phyloP scores from a whole-genome alignment of 1,140 invertebrate genomes.

The Penaeus chinensis region DNA sequence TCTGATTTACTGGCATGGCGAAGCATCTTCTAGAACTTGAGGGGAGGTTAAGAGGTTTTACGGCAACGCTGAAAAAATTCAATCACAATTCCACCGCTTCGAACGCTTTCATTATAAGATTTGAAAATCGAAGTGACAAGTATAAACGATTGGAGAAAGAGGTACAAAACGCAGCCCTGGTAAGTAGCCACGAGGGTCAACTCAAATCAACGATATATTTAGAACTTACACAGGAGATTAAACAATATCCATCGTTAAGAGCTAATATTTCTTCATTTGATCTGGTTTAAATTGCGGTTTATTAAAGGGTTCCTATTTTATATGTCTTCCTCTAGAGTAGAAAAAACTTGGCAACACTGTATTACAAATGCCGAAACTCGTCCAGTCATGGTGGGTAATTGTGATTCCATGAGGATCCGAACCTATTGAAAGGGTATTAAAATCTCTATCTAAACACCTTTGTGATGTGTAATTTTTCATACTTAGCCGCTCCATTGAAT shows the following conservation, averaged over 20 bases:
- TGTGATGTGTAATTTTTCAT: constrained; percentile 55
- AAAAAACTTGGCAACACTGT: constrained; percentile 30
- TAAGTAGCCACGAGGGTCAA: background rate
- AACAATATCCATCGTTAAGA: constrained; percentile 30
- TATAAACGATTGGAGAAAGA: constrained; percentile 31
- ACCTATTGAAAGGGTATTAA: constrained; percentile 61
- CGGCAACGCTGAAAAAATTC: too few relatives aligned
- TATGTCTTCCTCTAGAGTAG: constrained; percentile 12
- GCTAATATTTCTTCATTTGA: constrained; percentile 34
- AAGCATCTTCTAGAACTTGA: too few relatives aligned
- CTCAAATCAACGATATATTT: background rate
- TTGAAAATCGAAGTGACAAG: constrained; percentile 36
- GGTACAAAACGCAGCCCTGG: background rate
- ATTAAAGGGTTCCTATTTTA: constrained; percentile 6
- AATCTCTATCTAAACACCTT: constrained; percentile 62
- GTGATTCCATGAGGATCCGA: constrained; percentile 61
- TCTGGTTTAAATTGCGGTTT: constrained; percentile 16
- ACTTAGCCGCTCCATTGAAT: constrained; percentile 56
- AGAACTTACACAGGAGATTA: too few relatives aligned
- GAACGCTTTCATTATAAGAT: constrained; percentile 12
- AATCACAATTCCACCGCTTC: too few relatives aligned
- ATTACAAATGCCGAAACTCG: constrained; percentile 49
- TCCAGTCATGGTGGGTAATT: constrained; percentile 60
- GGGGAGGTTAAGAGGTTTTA: too few relatives aligned
- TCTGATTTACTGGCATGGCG: too few relatives aligned